phyloP scores from a whole-genome alignment of 2,113 vertebrate genomes.

The Charina bottae region DNA sequence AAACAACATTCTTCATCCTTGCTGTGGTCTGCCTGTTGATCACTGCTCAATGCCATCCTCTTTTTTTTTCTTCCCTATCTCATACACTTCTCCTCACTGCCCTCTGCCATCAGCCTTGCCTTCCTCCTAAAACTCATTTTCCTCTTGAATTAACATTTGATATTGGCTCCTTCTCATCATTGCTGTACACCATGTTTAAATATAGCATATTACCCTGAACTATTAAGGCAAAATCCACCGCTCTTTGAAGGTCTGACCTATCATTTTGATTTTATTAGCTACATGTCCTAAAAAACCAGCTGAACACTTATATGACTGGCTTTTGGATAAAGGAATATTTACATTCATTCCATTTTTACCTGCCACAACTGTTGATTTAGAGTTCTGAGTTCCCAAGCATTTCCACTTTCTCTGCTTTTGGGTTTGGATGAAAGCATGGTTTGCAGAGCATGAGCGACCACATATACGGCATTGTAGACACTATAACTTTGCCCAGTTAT shows the following conservation, averaged over 20 bases:
- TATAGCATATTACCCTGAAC: not conserved
- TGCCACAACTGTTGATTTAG: not conserved
- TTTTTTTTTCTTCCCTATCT: not conserved
- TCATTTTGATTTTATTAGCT: not conserved
- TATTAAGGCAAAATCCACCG: not conserved
- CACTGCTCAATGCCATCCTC: not conserved
- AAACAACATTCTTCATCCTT: not conserved
- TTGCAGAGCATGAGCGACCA: not conserved
- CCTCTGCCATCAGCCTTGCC: not conserved
- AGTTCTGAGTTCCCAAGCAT: not conserved
- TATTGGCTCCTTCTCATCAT: not conserved
- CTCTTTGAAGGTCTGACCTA: not conserved
- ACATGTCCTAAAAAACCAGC: not conserved
- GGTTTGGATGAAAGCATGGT: not conserved
- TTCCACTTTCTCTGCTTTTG: not conserved
- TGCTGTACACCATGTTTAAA: not conserved
- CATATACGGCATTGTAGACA: not conserved
- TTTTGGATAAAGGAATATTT: not conserved
- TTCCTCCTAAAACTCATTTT: not conserved
- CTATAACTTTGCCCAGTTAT: not conserved
- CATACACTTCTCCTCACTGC: not conserved
- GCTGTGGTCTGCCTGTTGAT: not conserved
- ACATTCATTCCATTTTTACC: not conserved
- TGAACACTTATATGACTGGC: not conserved
- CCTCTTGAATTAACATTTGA: not conserved